Evolutionary conservation across 1,140 invertebrate species (phyloP).

Genomic region (Polypedilum vanderplanki): DNA sequence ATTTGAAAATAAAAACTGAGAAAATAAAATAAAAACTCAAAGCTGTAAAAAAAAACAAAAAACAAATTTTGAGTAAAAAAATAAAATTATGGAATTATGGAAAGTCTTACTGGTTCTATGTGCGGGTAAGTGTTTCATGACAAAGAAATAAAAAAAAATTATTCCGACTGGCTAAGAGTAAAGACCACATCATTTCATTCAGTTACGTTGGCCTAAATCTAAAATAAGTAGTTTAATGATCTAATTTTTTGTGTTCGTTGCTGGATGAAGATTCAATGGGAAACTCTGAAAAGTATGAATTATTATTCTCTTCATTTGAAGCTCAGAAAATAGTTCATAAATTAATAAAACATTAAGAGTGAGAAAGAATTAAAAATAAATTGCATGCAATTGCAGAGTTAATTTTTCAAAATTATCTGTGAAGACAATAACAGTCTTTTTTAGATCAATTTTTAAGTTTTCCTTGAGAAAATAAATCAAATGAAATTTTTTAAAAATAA

Average conservation of each 20-base stretch:
- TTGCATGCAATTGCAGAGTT: no score
- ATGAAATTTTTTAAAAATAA: no score
- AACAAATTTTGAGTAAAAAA: background rate
- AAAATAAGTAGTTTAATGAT: background rate
- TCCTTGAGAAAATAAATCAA: no score
- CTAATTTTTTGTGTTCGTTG: background rate
- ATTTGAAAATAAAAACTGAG: background rate
- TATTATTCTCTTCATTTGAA: background rate
- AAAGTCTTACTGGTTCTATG: slow-evolving; percentile 8
- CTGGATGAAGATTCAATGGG: slow-evolving; percentile 1
- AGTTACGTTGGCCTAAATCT: background rate
- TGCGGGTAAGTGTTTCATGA: background rate
- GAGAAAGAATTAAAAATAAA: no score
- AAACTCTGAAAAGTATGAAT: background rate
- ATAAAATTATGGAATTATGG: slow-evolving; percentile 21
- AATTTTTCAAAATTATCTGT: no score
- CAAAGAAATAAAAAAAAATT: background rate
- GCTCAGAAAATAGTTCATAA: no score
- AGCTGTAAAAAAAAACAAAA: background rate
- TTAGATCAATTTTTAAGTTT: no score
- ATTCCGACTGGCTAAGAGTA: background rate
- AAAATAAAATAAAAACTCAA: background rate
- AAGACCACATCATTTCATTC: background rate
- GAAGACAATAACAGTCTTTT: no score
- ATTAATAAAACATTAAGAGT: no score